These are phyloP conservation scores for Bathybates hornii DNA, from an alignment of 2,113 vertebrate species.

Conservation along the genomic window DNA sequence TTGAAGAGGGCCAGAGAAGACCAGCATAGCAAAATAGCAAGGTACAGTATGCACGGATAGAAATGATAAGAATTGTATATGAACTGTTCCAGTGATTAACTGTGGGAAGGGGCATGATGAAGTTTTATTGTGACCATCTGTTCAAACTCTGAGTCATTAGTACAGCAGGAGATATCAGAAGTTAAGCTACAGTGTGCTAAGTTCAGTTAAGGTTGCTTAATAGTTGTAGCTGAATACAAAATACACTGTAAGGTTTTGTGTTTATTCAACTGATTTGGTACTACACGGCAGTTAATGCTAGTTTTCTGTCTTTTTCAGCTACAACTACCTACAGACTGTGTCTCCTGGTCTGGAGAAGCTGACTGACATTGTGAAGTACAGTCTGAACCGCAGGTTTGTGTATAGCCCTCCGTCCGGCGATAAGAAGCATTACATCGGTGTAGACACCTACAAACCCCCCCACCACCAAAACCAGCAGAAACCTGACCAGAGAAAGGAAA, in stretches of 20 bases:
- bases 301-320: slow-evolving; percentile 68
- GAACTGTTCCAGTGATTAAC: background rate
- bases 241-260: background rate
- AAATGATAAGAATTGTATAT: background rate
- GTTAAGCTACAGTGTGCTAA: background rate
- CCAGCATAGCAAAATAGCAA: slow-evolving; percentile 10
- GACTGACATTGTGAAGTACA: slow-evolving; percentile 82
- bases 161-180: background rate
- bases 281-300: background rate
- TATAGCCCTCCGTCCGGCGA: slow-evolving; percentile 71
- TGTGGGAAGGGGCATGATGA: background rate
- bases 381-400: slow-evolving; percentile 77
- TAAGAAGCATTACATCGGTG: slow-evolving; percentile 75
- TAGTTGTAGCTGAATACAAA: background rate
- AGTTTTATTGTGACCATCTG: background rate
- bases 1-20: background rate
- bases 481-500: slow-evolving; percentile 58
- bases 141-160: background rate
- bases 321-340: slow-evolving; percentile 78
- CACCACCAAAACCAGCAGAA: slow-evolving; percentile 69
- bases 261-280: background rate
- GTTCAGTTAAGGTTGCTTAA: background rate
- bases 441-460: slow-evolving; percentile 70
- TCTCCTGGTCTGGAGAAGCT: slow-evolving; percentile 83
- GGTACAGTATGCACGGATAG: background rate